Evolutionary conservation across 2,113 vertebrate species (phyloP).

Genomic region (Sialia sialis): DNA sequence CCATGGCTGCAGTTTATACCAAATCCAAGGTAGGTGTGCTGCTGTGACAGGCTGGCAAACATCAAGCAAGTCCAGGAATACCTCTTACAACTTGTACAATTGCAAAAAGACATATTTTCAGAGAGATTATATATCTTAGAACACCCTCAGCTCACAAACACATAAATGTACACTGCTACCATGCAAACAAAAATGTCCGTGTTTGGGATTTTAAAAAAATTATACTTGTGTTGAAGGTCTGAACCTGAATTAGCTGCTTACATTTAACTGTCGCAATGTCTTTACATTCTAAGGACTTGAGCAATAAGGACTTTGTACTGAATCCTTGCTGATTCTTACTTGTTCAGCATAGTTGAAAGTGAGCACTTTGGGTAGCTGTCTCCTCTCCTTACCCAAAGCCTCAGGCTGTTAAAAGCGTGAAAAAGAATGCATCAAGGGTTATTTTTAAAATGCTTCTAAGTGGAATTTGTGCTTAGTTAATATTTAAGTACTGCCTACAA

Average conservation of each 20-base stretch:
- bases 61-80: background rate
- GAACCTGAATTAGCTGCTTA: background rate
- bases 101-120: background rate
- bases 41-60: background rate
- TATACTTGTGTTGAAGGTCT: background rate
- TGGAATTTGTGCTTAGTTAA: constrained; percentile 14
- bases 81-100: background rate
- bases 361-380: background rate
- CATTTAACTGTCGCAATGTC: background rate
- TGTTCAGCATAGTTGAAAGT: background rate
- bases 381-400: background rate
- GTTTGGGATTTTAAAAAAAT: background rate
- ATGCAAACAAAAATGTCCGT: background rate
- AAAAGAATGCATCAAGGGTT: background rate
- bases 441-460: constrained; percentile 27
- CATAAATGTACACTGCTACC: background rate
- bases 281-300: background rate
- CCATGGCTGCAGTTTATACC: background rate
- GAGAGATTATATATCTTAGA: background rate
- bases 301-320: background rate
- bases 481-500: constrained; percentile 15
- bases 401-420: background rate
- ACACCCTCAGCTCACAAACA: background rate
- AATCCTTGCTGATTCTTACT: background rate
- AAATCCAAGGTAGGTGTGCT: background rate